Percentiles rank a stretch among this genome's conserved stretches.
These are phyloP conservation scores for Philereme transversata DNA, from an alignment of 2,888 invertebrate genomes.

Conservation along the genomic window DNA sequence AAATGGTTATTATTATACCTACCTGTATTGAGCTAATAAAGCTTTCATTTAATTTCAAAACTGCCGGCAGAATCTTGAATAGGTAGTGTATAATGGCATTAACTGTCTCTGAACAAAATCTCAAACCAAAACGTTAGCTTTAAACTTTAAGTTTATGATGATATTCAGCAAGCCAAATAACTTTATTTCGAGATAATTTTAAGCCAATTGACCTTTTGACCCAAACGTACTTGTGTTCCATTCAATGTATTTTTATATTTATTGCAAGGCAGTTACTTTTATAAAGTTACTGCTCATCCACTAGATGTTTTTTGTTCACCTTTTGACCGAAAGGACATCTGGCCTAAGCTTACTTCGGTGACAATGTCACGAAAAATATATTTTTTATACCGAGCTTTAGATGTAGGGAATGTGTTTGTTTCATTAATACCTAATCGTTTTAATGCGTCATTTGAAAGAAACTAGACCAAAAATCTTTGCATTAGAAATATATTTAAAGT, in stretches of 20 bases:
- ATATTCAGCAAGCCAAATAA: not conserved
- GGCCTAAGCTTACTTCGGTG: constrained; percentile 2
- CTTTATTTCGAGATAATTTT: not conserved
- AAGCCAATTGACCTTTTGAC: constrained; percentile 13
- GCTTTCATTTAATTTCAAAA: too few relatives aligned
- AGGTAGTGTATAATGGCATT: too few relatives aligned
- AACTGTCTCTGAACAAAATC: too few relatives aligned
- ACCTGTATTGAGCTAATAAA: too few relatives aligned
- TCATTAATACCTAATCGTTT: not conserved
- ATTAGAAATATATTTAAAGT: too few relatives aligned
- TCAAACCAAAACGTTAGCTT: too few relatives aligned
- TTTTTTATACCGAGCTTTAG: too few relatives aligned
- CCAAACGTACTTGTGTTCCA: constrained; percentile 10
- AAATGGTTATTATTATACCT: too few relatives aligned
- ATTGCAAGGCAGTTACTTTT: constrained; percentile 7
- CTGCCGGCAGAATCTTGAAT: too few relatives aligned
- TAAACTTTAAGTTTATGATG: too few relatives aligned
- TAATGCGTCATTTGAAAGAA: too few relatives aligned
- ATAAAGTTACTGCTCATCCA: constrained; percentile 13
- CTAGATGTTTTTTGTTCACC: constrained; percentile 14
- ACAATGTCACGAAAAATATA: constrained; percentile 7
- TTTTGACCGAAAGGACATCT: not conserved
- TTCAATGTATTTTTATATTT: constrained; percentile 22
- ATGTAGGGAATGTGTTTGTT: not conserved
- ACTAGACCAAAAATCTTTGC: too few relatives aligned